phyloP scores from a whole-genome alignment of 2,113 vertebrate genomes.

The Taurulus bubalis region DNA sequence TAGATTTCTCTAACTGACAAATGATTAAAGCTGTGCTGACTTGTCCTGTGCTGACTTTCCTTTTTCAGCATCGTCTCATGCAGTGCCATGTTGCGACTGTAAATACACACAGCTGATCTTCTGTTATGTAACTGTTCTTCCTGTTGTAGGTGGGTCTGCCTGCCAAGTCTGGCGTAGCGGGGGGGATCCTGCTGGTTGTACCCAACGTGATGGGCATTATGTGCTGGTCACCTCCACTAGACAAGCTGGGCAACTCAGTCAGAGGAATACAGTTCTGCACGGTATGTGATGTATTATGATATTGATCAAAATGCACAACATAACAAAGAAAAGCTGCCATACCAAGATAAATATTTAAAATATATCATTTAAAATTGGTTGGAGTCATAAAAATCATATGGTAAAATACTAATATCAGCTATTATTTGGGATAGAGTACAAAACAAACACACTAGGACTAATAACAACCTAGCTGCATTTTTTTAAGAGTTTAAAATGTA shows the following conservation, averaged over 20 bases:
- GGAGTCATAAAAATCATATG: neutral
- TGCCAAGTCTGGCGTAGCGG: slow-evolving; percentile 96
- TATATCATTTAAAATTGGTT: neutral
- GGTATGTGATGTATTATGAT: slow-evolving; percentile 77
- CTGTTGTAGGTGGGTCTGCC: slow-evolving; percentile 93
- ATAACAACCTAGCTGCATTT: neutral
- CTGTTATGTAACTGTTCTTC: slow-evolving; percentile 11
- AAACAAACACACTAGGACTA: neutral
- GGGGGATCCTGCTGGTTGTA: slow-evolving; percentile 97
- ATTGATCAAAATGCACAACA: neutral
- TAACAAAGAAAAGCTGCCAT: neutral
- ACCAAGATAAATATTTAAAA: neutral
- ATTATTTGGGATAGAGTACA: neutral
- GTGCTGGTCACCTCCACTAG: slow-evolving; percentile 98
- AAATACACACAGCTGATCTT: slow-evolving; percentile 1
- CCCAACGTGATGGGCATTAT: slow-evolving; percentile 99
- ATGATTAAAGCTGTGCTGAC: neutral
- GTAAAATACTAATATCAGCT: neutral
- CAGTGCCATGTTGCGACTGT: neutral
- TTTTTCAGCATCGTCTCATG: neutral
- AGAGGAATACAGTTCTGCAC: slow-evolving; percentile 98
- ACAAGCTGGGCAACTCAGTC: slow-evolving; percentile 98
- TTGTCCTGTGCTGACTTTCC: slow-evolving; percentile 1
- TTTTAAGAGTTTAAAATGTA: neutral
- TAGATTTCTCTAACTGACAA: neutral